Percentiles rank a stretch among this genome's conserved stretches.
Evolutionary conservation across 2,113 vertebrate species (phyloP).

Genomic region (Megaceryle torquata): DNA sequence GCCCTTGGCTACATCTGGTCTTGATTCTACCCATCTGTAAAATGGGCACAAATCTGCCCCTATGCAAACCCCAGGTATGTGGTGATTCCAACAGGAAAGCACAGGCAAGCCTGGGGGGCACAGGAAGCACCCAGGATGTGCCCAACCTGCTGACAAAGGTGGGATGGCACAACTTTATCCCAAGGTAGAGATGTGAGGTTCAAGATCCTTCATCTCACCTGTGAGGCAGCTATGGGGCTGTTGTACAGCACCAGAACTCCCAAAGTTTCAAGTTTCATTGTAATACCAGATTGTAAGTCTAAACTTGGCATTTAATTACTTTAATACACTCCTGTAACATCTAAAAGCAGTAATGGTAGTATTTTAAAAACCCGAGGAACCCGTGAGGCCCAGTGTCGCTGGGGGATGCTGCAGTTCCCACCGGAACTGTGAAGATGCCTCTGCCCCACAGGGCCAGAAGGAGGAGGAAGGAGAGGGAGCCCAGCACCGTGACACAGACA

Average conservation of each 20-base stretch:
- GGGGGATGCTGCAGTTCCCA: background rate
- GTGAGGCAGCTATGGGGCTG: background rate
- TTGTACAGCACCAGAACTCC: background rate
- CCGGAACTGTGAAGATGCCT: background rate
- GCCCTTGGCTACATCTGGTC: background rate
- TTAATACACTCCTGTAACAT: background rate
- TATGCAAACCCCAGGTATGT: rapidly evolving
- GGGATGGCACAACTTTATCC: background rate
- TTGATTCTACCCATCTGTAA: background rate
- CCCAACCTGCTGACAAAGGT: background rate
- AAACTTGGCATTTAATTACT: background rate
- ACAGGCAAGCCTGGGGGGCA: background rate
- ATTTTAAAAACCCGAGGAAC: background rate
- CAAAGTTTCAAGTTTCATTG: background rate
- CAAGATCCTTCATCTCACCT: background rate
- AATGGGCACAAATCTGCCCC: background rate
- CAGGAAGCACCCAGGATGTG: rapidly evolving
- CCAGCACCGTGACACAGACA: background rate
- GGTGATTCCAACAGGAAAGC: background rate
- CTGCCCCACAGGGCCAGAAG: background rate
- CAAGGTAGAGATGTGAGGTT: background rate
- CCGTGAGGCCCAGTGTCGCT: background rate
- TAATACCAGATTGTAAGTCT: background rate
- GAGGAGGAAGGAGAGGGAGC: background rate
- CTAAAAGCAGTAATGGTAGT: background rate